phyloP scores from a whole-genome alignment of 2,113 vertebrate genomes.

The Vulpes lagopus region DNA sequence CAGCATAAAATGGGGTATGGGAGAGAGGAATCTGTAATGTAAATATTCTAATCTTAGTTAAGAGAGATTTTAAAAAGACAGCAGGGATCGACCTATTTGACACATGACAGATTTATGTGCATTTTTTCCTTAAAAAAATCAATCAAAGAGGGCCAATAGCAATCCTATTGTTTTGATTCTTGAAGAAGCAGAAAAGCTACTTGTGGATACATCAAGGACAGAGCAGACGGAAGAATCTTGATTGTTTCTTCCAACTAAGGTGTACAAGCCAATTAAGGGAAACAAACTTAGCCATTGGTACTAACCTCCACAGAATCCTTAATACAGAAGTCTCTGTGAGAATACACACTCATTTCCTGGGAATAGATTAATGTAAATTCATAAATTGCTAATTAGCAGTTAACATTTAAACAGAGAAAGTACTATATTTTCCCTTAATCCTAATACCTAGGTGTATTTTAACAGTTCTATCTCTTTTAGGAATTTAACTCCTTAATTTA shows the following conservation, averaged over 20 bases:
- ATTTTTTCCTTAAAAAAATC: not conserved
- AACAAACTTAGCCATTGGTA: not conserved
- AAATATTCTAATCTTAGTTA: not conserved
- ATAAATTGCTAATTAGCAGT: not conserved
- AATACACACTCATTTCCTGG: not conserved
- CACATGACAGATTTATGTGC: not conserved
- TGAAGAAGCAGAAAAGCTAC: not conserved
- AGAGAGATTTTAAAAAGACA: not conserved
- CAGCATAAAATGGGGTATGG: not conserved
- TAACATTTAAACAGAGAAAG: slow-evolving; percentile 10
- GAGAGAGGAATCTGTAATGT: not conserved
- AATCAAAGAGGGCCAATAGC: not conserved
- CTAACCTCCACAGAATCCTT: not conserved
- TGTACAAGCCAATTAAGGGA: not conserved
- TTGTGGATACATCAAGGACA: not conserved
- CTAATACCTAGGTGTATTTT: not conserved
- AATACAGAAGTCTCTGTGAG: not conserved
- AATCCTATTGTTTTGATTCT: not conserved
- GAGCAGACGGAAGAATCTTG: not conserved
- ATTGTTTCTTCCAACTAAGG: not conserved
- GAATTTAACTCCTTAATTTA: not conserved
- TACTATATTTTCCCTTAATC: not conserved
- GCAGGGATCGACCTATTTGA: not conserved
- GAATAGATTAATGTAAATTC: not conserved
- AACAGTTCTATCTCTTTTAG: not conserved